phyloP scores from a whole-genome alignment of 2,797 vertebrate species.

The Gymnodraco acuticeps region DNA sequence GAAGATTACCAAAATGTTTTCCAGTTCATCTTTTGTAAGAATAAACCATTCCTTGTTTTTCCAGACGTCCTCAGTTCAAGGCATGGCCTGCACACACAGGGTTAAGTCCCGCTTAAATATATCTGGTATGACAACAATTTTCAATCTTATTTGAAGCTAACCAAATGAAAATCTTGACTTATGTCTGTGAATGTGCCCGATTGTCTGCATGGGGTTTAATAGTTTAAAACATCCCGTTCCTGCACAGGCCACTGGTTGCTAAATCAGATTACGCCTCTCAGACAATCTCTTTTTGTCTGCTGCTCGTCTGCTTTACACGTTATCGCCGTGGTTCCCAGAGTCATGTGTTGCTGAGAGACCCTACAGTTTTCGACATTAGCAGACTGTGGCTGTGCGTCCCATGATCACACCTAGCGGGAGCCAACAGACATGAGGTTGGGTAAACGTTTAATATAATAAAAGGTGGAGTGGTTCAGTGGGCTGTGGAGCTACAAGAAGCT shows the following conservation, averaged over 20 bases:
- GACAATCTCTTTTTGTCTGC: constrained; percentile 80
- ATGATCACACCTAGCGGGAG: constrained; percentile 66
- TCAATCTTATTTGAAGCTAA: constrained; percentile 61
- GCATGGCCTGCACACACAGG: constrained; percentile 29
- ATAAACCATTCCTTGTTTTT: constrained; percentile 27
- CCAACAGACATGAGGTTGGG: not conserved
- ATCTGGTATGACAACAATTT: constrained; percentile 75
- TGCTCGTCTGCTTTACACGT: constrained; percentile 71
- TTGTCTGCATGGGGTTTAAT: constrained; percentile 76
- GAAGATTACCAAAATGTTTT: constrained; percentile 9
- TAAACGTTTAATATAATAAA: not conserved
- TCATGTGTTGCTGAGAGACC: constrained; percentile 77
- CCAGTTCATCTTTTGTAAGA: constrained; percentile 17
- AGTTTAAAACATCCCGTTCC: constrained; percentile 73
- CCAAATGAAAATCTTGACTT: constrained; percentile 75
- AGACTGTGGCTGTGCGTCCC: constrained; percentile 61
- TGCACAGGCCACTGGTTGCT: constrained; percentile 63
- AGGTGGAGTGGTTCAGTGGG: constrained; percentile 18
- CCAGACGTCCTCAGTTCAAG: constrained; percentile 31
- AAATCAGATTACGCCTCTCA: constrained; percentile 82
- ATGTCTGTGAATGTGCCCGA: constrained; percentile 77
- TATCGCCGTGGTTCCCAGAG: constrained; percentile 78
- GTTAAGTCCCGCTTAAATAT: constrained; percentile 57
- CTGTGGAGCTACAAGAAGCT: not conserved
- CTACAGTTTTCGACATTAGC: constrained; percentile 52